Conservation (phyloP, 2,797 vertebrate species). For the Ataeniobius toweri region DNA sequence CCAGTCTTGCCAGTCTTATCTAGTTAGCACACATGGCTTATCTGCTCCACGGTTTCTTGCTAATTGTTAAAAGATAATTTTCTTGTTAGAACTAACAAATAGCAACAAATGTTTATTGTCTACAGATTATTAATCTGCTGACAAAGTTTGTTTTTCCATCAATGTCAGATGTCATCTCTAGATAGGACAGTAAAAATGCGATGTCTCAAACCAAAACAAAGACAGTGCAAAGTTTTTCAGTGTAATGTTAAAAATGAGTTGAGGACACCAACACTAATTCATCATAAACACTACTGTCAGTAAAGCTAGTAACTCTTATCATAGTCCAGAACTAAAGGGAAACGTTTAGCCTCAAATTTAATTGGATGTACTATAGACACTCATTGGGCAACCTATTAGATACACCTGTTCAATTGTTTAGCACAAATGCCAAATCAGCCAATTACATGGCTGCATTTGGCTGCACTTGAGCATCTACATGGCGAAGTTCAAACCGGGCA, state of each 20-base stretch:
- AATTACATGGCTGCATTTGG: not conserved
- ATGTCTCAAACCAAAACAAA: not conserved
- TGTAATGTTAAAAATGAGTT: not conserved
- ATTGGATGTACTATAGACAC: not conserved
- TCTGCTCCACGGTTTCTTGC: not conserved
- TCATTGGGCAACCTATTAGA: not conserved
- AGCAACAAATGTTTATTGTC: constrained; percentile 35
- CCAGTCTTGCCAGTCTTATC: constrained; percentile 10
- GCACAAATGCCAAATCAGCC: not conserved
- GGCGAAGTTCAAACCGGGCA: too few relatives aligned
- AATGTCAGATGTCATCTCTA: constrained; percentile 32
- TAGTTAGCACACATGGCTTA: not conserved
- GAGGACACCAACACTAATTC: not conserved
- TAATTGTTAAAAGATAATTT: not conserved
- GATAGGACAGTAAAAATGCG: not conserved
- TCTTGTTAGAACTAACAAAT: not conserved
- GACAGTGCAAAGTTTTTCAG: not conserved
- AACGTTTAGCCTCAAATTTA: not conserved
- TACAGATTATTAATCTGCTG: constrained; percentile 76
- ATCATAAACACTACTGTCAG: not conserved
- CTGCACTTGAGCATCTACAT: too few relatives aligned
- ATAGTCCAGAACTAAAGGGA: not conserved
- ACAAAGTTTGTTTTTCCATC: constrained; percentile 69
- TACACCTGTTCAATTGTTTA: not conserved
- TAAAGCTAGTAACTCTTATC: not conserved